Evolutionary conservation across 2,797 vertebrate species (phyloP).

Genomic region (Crenichthys baileyi): DNA sequence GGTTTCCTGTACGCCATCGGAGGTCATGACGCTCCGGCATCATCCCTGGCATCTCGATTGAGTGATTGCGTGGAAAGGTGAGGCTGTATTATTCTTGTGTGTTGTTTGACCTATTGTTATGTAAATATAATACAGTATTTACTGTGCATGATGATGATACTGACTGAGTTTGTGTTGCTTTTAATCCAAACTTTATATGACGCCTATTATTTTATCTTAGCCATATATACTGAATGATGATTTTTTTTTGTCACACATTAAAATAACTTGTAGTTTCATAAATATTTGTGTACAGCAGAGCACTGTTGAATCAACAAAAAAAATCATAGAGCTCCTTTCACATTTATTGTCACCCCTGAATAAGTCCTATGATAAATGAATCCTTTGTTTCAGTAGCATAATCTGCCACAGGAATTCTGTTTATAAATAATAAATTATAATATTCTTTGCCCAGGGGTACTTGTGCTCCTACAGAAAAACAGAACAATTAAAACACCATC

Average conservation of each 20-base stretch:
- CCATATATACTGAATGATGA: not conserved
- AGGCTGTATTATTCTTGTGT: slow-evolving; percentile 21
- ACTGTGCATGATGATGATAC: not conserved
- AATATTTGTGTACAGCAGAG: too few species aligned
- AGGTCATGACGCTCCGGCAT: slow-evolving; percentile 95
- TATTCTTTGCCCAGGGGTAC: not conserved
- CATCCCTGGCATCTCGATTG: slow-evolving; percentile 91
- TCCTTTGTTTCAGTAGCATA: not conserved
- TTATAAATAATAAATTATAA: not conserved
- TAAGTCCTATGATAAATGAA: not conserved
- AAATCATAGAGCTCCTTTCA: too few species aligned
- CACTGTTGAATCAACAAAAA: too few species aligned
- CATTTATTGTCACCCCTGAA: too few species aligned
- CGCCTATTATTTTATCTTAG: not conserved
- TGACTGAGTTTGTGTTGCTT: not conserved
- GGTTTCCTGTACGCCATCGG: slow-evolving; percentile 96
- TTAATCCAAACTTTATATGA: too few species aligned
- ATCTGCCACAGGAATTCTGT: not conserved
- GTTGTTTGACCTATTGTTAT: not conserved
- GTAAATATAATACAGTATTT: not conserved
- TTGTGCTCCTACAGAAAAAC: not conserved
- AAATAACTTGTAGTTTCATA: too few species aligned
- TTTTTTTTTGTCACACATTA: too few species aligned
- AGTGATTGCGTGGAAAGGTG: slow-evolving; percentile 98
- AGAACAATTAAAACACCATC: not conserved